Conservation (phyloP, 2,113 vertebrate genomes). For the Cyrtonyx montezumae region DNA sequence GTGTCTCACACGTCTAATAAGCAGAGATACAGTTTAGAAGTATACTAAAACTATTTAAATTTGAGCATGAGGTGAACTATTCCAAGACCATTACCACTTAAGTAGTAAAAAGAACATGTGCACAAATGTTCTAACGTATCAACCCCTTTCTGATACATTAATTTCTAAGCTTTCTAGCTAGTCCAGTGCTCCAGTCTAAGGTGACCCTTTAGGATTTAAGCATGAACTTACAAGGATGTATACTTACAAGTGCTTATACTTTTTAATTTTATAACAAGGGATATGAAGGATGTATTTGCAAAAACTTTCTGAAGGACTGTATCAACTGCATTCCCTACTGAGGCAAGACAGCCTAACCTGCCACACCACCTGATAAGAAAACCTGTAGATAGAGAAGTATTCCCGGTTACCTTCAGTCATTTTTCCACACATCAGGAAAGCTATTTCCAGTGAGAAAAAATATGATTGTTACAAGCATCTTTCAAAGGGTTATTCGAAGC, state of each 20-base stretch:
- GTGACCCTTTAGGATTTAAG: constrained; percentile 11
- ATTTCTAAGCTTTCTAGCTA: constrained; percentile 9
- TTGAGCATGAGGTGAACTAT: neutral
- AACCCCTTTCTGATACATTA: neutral
- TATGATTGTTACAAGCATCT: neutral
- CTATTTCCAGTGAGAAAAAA: neutral
- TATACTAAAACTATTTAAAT: neutral
- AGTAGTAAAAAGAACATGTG: neutral
- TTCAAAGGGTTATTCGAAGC: neutral
- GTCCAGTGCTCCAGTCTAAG: neutral
- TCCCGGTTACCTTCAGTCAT: neutral
- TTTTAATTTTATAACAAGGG: constrained; percentile 34
- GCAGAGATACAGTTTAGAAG: neutral
- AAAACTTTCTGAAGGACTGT: constrained; percentile 35
- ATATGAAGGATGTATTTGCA: neutral
- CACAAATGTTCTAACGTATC: neutral
- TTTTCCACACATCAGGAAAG: neutral
- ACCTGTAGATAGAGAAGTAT: neutral
- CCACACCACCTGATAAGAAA: neutral
- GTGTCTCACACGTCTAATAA: neutral
- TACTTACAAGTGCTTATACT: neutral
- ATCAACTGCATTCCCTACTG: neutral
- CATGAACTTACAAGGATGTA: neutral
- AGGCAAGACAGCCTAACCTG: neutral
- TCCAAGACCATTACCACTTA: neutral